Evolutionary conservation across 2,113 vertebrate genomes (phyloP).

Genomic region (Pollimyrus isidori): DNA sequence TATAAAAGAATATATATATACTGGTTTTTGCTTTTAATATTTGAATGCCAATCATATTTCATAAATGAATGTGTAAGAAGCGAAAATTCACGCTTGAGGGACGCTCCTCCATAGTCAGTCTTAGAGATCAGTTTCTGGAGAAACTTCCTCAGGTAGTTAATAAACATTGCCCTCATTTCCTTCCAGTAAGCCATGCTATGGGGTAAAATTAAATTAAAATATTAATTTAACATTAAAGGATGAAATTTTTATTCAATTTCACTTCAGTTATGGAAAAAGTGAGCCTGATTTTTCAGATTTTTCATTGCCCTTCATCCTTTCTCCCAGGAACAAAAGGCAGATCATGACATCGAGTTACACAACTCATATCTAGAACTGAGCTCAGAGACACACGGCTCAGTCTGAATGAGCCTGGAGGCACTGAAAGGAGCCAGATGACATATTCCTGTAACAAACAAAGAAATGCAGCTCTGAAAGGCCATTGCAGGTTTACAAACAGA

Average conservation of each 20-base stretch:
- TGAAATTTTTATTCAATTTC: slow-evolving; percentile 7
- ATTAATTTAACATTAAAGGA: slow-evolving; percentile 12
- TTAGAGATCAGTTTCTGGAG: not conserved
- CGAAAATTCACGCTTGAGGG: not conserved
- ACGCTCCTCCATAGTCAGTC: not conserved
- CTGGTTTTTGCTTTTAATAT: not conserved
- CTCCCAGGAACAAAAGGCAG: not conserved
- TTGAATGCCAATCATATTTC: not conserved
- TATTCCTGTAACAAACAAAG: not conserved
- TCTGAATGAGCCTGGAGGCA: not conserved
- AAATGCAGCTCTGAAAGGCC: not conserved
- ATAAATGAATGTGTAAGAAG: not conserved
- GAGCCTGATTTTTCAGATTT: not conserved
- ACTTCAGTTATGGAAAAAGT: not conserved
- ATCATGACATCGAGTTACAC: not conserved
- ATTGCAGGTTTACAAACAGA: not conserved
- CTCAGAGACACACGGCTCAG: not conserved
- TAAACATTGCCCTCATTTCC: not conserved
- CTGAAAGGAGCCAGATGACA: not conserved
- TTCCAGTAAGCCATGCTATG: not conserved
- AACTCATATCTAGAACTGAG: not conserved
- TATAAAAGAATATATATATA: not conserved
- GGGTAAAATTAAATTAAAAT: slow-evolving; percentile 8
- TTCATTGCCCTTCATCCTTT: not conserved
- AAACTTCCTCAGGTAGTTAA: not conserved